These are phyloP conservation scores for Echinarachnius parma DNA, from an alignment of 53 echinoderm and acorn worm species.

Conservation along the genomic window DNA sequence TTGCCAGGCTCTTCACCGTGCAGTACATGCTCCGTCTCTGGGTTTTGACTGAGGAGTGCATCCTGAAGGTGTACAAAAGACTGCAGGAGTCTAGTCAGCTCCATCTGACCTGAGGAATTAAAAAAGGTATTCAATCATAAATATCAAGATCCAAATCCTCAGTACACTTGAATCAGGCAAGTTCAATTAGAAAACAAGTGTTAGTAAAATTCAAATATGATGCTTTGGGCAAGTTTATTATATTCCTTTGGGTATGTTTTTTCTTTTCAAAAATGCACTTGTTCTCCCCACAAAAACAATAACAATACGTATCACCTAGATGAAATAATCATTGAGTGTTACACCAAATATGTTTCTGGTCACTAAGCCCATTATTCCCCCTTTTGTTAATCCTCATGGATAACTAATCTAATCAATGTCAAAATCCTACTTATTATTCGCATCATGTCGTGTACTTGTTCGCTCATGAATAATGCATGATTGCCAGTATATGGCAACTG, in stretches of 20 bases:
- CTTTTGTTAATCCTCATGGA: too few species aligned
- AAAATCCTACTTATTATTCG: not conserved
- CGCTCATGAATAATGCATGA: not conserved
- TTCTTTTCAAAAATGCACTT: too few species aligned
- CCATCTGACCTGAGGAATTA: conserved; percentile 40
- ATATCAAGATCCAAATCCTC: too few species aligned
- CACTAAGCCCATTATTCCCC: too few species aligned
- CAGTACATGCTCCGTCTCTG: conserved; percentile 67
- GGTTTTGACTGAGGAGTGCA: conserved; percentile 68
- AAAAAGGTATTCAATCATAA: too few species aligned
- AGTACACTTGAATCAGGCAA: not conserved
- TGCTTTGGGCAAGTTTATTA: not conserved
- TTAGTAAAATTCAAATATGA: not conserved
- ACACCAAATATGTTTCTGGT: too few species aligned
- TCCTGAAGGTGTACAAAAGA: conserved; percentile 63
- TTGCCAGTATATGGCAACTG: not conserved
- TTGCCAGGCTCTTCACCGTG: conserved; percentile 43
- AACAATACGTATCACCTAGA: too few species aligned
- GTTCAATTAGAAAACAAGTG: not conserved
- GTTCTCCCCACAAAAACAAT: too few species aligned
- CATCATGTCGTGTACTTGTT: not conserved
- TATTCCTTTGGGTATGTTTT: too few species aligned
- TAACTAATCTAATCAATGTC: not conserved
- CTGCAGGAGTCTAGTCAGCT: conserved; percentile 58
- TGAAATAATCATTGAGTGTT: too few species aligned